Evolutionary conservation across 2,888 invertebrate species (phyloP).

Genomic region (Hirtodrosophila duncani): DNA sequence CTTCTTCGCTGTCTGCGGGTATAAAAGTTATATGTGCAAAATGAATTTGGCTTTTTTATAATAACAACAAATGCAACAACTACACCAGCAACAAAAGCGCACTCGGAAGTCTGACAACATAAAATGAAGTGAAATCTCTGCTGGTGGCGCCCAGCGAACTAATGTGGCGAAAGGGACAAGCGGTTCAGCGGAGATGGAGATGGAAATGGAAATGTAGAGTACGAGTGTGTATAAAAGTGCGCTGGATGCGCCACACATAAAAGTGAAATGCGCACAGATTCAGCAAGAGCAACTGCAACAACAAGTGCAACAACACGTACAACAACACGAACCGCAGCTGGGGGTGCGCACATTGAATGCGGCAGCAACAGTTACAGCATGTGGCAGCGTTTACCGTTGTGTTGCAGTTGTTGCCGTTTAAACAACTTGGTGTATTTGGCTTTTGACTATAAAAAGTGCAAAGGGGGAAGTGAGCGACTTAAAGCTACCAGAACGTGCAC

Average conservation of each 20-base stretch:
- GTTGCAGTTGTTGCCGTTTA: conserved; percentile 36
- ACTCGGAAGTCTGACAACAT: conserved; percentile 72
- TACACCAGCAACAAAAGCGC: conserved; percentile 35
- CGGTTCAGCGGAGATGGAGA: neutral
- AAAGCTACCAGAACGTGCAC: conserved; percentile 62
- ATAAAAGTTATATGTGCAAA: conserved; percentile 67
- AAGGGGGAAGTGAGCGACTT: conserved; percentile 47
- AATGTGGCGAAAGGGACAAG: conserved; percentile 23
- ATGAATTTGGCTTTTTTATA: conserved; percentile 74
- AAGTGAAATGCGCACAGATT: conserved; percentile 57
- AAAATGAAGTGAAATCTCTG: conserved; percentile 71
- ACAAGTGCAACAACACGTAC: conserved; percentile 8
- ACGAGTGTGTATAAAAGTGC: conserved; percentile 54
- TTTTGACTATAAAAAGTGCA: conserved; percentile 59
- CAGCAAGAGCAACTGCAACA: conserved; percentile 13
- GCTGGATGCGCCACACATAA: conserved; percentile 58
- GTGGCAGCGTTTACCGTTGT: conserved; percentile 57
- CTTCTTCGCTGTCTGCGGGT: conserved; percentile 18
- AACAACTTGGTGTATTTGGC: conserved; percentile 61
- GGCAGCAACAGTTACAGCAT: conserved; percentile 68
- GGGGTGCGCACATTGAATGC: conserved; percentile 57
- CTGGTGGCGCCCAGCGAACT: conserved; percentile 63
- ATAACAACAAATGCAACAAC: conserved; percentile 35
- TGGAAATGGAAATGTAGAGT: conserved; percentile 19
- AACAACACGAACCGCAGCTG: conserved; percentile 32